phyloP scores from a whole-genome alignment of 2,113 vertebrate genomes.

The Labeo catla region DNA sequence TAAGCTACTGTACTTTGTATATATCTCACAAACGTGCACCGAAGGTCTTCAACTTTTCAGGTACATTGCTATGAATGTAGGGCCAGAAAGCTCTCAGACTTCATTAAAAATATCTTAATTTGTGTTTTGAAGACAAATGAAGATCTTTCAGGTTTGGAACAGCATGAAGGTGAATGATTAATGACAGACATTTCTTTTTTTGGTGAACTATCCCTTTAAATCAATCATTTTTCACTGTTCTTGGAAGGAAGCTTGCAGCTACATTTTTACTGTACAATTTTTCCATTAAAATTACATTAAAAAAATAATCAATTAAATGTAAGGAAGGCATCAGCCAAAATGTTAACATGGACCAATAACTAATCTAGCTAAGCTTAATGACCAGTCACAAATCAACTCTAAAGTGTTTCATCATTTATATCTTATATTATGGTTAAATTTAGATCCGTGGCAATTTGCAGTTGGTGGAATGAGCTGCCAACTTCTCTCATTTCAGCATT shows the following conservation, averaged over 20 bases:
- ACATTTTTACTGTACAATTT: not conserved
- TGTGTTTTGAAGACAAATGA: too few species aligned
- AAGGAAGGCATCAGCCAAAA: not conserved
- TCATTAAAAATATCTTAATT: too few species aligned
- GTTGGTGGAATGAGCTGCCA: not conserved
- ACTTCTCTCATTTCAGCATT: slow-evolving; percentile 15
- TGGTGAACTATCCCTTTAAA: too few species aligned
- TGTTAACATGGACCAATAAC: not conserved
- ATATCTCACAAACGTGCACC: too few species aligned
- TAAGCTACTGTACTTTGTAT: too few species aligned
- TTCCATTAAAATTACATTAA: not conserved
- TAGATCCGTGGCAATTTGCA: not conserved
- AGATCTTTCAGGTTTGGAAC: too few species aligned
- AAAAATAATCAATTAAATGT: not conserved
- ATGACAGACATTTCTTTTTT: too few species aligned
- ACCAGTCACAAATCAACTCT: not conserved
- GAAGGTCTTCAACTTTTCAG: too few species aligned
- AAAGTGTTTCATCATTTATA: not conserved
- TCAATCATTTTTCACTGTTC: too few species aligned
- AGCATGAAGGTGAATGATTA: too few species aligned
- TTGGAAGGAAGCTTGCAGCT: not conserved
- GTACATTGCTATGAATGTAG: too few species aligned
- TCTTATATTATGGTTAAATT: not conserved
- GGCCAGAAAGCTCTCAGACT: too few species aligned
- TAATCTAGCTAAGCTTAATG: slow-evolving; percentile 4